Percentiles rank a stretch among this genome's conserved stretches.
Evolutionary conservation across 2,888 invertebrate species (phyloP).

Genomic region (Ophion slaviceki): DNA sequence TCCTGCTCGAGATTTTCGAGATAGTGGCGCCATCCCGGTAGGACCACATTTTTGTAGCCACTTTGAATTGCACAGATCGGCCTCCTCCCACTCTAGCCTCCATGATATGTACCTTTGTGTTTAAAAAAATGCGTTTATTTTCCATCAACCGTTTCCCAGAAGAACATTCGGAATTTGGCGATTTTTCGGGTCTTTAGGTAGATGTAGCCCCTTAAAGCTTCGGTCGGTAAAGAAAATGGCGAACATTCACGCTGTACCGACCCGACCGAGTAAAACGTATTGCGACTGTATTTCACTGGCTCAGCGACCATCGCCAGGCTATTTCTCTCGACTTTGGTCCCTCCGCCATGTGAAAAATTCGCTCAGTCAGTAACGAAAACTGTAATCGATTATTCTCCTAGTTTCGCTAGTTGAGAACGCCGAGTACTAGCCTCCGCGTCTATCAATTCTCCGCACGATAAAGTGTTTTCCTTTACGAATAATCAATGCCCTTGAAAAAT

Average conservation of each 20-base stretch:
- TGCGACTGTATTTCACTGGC: not conserved
- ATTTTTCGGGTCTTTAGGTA: too few relatives aligned
- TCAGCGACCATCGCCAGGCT: not conserved
- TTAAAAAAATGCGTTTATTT: too few relatives aligned
- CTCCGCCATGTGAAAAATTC: not conserved
- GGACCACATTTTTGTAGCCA: too few relatives aligned
- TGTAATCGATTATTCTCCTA: not conserved
- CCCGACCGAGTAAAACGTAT: not conserved
- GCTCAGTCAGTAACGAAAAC: not conserved
- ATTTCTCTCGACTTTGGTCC: not conserved
- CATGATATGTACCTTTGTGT: too few relatives aligned
- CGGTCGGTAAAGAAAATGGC: constrained; percentile 9
- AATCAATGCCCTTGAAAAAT: not conserved
- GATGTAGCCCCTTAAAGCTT: not conserved
- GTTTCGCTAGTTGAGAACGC: not conserved
- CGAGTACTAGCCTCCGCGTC: not conserved
- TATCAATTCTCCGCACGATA: not conserved
- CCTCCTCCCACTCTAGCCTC: too few relatives aligned
- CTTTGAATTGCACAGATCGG: too few relatives aligned
- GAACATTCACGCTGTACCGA: not conserved
- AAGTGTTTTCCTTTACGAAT: not conserved
- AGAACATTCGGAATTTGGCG: too few relatives aligned
- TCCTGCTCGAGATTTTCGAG: too few relatives aligned
- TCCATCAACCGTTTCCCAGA: too few relatives aligned
- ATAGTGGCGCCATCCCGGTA: too few relatives aligned